phyloP scores from a whole-genome alignment of 2,797 vertebrate genomes.

The Graptemys geographica region DNA sequence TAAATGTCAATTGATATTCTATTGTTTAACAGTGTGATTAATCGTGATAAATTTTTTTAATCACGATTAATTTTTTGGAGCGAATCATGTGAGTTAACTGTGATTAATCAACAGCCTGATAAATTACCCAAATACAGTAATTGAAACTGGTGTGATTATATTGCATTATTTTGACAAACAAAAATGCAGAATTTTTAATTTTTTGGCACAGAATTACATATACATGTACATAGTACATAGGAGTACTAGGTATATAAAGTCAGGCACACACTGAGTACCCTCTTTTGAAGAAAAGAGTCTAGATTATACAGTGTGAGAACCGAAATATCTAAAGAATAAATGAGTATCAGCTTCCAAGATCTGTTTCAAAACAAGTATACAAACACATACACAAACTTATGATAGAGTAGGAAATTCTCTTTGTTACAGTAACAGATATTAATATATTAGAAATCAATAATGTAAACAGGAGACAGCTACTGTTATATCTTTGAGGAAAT shows the following conservation, averaged over 20 bases:
- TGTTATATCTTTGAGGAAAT: neutral
- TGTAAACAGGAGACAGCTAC: accelerated
- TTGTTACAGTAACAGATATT: neutral
- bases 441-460: neutral
- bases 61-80: too few species aligned
- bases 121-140: too few species aligned
- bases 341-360: neutral
- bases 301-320: neutral
- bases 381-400: neutral
- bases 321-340: neutral
- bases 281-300: neutral
- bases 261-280: neutral
- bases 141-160: too few species aligned
- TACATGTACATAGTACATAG: neutral
- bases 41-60: too few species aligned
- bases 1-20: too few species aligned
- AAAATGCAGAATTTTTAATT: neutral
- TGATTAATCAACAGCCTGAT: too few species aligned
- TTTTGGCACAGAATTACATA: neutral
- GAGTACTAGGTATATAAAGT: neutral
- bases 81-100: too few species aligned
- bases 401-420: neutral
- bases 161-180: too few species aligned
- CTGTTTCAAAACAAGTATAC: too few species aligned
- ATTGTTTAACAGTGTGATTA: too few species aligned